These are phyloP conservation scores for Pitangus sulphuratus DNA, from an alignment of 2,797 vertebrate species.

Conservation along the genomic window DNA sequence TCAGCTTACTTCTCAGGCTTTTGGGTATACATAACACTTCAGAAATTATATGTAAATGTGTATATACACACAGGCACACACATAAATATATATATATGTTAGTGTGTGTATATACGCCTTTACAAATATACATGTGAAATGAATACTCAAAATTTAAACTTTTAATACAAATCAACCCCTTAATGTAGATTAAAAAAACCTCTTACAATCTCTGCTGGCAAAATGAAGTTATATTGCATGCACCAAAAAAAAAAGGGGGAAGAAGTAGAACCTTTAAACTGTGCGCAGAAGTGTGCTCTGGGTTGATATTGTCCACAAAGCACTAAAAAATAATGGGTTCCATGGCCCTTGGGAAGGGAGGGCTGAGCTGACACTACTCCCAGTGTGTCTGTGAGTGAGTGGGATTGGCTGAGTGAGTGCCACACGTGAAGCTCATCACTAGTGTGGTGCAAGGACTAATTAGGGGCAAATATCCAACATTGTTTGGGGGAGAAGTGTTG, in stretches of 20 bases:
- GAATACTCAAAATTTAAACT: not conserved
- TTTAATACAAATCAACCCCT: not conserved
- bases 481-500: not conserved
- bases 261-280: not conserved
- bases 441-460: rapidly evolving
- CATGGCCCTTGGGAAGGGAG: not conserved
- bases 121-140: not conserved
- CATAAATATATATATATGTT: not conserved
- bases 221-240: not conserved
- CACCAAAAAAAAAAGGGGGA: not conserved
- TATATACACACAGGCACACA: too few relatives aligned
- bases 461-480: not conserved
- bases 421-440: not conserved
- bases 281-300: not conserved
- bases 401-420: not conserved
- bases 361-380: not conserved
- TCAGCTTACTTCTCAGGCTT: not conserved
- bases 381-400: not conserved
- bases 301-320: not conserved
- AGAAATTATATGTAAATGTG: not conserved
- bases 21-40: not conserved
- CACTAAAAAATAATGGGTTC: not conserved
- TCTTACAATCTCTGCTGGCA: rapidly evolving
- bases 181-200: not conserved
- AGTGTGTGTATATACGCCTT: too few relatives aligned